These are phyloP conservation scores for Aplodontia rufa DNA, from an alignment of 2,113 vertebrate species.

Conservation along the genomic window DNA sequence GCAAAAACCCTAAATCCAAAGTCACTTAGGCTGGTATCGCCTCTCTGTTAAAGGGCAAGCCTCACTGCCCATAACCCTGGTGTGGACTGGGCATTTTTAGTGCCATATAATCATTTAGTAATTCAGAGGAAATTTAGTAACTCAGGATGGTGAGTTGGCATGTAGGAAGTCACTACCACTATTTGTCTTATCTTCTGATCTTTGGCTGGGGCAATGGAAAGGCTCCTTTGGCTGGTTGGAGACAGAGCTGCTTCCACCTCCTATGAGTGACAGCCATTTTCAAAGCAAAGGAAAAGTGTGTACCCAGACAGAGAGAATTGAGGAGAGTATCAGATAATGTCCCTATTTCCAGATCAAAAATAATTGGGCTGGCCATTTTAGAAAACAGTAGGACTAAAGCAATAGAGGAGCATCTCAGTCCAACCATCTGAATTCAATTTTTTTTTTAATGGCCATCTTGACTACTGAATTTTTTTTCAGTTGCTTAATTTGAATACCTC, in stretches of 20 bases:
- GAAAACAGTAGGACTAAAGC: neutral
- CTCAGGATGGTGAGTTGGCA: neutral
- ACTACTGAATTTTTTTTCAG: neutral
- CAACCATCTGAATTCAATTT: constrained; percentile 16
- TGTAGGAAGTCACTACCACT: neutral
- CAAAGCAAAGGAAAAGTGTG: neutral
- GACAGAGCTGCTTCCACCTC: neutral
- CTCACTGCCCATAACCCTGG: neutral
- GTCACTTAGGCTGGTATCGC: neutral
- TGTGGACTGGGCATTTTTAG: neutral
- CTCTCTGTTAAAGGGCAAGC: neutral
- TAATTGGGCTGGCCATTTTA: neutral
- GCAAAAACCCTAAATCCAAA: neutral
- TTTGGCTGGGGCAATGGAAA: neutral
- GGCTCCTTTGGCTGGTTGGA: neutral
- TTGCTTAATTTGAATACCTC: constrained; percentile 18
- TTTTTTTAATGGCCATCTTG: neutral
- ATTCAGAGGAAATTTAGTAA: neutral
- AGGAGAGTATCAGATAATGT: neutral
- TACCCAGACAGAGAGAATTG: neutral
- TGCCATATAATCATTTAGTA: neutral
- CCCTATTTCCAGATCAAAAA: neutral
- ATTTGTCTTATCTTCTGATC: neutral
- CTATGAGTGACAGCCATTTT: neutral
- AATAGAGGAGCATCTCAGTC: neutral